Evolutionary conservation across 2,113 vertebrate genomes (phyloP), one percentile per base, ranked within the genome.

Genomic region (Corythoichthys intestinalis): DNA sequence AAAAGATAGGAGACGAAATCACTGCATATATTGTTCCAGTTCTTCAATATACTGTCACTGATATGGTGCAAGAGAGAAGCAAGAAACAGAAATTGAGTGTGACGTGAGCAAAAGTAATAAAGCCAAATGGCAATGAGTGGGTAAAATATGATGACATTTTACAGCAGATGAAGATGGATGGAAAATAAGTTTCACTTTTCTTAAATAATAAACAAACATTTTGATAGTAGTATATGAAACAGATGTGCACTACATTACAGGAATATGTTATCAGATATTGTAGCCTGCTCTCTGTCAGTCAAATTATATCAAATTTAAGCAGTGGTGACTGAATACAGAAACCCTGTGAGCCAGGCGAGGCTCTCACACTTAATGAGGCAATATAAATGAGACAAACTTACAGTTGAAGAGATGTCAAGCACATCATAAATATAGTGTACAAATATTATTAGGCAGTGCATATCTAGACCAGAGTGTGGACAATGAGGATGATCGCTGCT

Each of bases 81-180:
- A 61, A 70, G 79, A 71, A 72, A 74, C 39, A 76, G 57, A 78
- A 72, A 83, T 77, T 65, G 74, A 74, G 72, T 73, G 70, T 12
- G 75, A 83, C 79, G 58, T 34, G 15, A 66, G 46, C 41, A 76
- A 71, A 74, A 78, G 80, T 4, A 14, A 6, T 12, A 9, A 2
- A 56, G 6, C 2, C 54, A 57, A 57, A 72, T 37, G 68, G 56
- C 38, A 58, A 65, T 57, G 54, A 46, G 73, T 71, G 66, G 75
- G 41, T 38, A 62, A 74, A 74, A 17, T 17, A 47, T 80, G 83
- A 69, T 81, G 76, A 76, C 80, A 79, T 74, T 78, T 84, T 87
- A 89, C 88, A 81, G 76, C 85, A 83, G 82, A 84, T 81, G 78
- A 85, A 85, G 78, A 80, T 75, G 56, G 69, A 67, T 80, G 71